These are phyloP conservation scores for Latrodectus hesperus DNA, from an alignment of 2,888 invertebrate genomes.

Conservation along the genomic window DNA sequence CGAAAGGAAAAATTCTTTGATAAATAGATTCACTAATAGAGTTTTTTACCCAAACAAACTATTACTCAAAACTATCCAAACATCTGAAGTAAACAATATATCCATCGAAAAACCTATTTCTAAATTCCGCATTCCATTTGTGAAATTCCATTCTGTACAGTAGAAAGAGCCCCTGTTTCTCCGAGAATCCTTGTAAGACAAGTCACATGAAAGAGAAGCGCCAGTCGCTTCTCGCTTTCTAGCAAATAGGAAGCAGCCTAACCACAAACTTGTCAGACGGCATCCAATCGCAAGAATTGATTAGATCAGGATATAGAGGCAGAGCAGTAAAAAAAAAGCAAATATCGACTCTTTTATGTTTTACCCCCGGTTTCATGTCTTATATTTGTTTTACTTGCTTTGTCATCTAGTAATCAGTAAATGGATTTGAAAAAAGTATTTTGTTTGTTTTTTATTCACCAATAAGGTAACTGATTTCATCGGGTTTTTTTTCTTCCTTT, in stretches of 20 bases:
- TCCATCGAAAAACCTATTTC: conserved; percentile 28
- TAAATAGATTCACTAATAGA: too few relatives aligned
- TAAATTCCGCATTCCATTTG: conserved; percentile 44
- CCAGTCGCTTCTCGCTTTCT: conserved; percentile 46
- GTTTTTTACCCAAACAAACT: neutral
- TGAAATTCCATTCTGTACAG: conserved; percentile 23
- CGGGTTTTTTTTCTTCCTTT: conserved; percentile 2
- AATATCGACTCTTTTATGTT: conserved; percentile 53
- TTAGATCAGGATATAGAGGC: conserved; percentile 53
- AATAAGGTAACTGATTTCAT: conserved; percentile 39
- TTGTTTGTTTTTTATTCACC: conserved; percentile 19
- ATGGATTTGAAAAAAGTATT: conserved; percentile 49
- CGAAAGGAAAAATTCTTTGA: too few relatives aligned
- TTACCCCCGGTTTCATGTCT: conserved; percentile 4
- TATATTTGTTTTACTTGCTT: conserved; percentile 38
- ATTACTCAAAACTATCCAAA: neutral
- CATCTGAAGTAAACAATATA: neutral
- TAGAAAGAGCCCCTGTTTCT: conserved; percentile 8
- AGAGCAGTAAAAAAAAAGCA: conserved; percentile 29
- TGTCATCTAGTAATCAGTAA: conserved; percentile 51
- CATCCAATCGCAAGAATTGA: conserved; percentile 52
- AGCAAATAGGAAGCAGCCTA: conserved; percentile 46
- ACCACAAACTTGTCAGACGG: conserved; percentile 57
- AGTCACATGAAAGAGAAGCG: neutral
- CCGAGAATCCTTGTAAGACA: conserved; percentile 26